A percentile compares a stretch with the other conserved stretches of the same genome.
Evolutionary conservation across 53 echinoderm and acorn worm genomes (phyloP).

Genomic region (Holothuria scabra): DNA sequence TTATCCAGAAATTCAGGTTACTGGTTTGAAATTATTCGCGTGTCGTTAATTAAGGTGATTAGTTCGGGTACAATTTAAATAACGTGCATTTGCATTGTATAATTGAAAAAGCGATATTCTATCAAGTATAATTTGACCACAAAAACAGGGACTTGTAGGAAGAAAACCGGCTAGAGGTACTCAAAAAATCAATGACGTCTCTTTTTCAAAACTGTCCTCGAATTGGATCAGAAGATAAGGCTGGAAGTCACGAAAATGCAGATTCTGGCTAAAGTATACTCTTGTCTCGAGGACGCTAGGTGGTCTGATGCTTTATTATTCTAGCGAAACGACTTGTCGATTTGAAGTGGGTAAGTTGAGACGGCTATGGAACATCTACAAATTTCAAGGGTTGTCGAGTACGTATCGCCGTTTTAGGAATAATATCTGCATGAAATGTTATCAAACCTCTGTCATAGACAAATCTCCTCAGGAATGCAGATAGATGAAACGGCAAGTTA

Average conservation of each 20-base stretch:
- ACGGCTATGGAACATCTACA: slow-evolving; percentile 34
- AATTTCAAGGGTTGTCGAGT: slow-evolving; percentile 30
- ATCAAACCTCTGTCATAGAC: slow-evolving; percentile 4
- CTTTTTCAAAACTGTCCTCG: not conserved
- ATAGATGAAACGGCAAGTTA: too few relatives aligned
- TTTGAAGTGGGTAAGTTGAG: slow-evolving; percentile 38
- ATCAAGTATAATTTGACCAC: too few relatives aligned
- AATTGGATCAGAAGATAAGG: slow-evolving; percentile 20
- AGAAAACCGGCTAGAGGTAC: too few relatives aligned
- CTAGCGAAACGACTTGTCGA: slow-evolving; percentile 39
- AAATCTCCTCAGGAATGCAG: too few relatives aligned
- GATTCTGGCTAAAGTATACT: slow-evolving; percentile 8
- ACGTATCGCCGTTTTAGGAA: slow-evolving; percentile 34
- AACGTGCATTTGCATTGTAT: too few relatives aligned
- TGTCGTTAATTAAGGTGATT: too few relatives aligned
- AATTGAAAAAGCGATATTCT: too few relatives aligned
- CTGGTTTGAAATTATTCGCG: too few relatives aligned
- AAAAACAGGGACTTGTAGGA: too few relatives aligned
- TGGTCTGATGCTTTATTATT: slow-evolving; percentile 24
- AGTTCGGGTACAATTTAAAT: too few relatives aligned
- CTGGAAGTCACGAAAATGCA: slow-evolving; percentile 9
- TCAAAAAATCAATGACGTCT: too few relatives aligned
- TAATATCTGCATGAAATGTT: slow-evolving; percentile 44
- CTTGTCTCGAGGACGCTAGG: slow-evolving; percentile 14
- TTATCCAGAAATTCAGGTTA: too few relatives aligned